Base-by-base conservation (phyloP, 2,888 invertebrate genomes). In the Dasysyrphus tricinctus region DNA sequence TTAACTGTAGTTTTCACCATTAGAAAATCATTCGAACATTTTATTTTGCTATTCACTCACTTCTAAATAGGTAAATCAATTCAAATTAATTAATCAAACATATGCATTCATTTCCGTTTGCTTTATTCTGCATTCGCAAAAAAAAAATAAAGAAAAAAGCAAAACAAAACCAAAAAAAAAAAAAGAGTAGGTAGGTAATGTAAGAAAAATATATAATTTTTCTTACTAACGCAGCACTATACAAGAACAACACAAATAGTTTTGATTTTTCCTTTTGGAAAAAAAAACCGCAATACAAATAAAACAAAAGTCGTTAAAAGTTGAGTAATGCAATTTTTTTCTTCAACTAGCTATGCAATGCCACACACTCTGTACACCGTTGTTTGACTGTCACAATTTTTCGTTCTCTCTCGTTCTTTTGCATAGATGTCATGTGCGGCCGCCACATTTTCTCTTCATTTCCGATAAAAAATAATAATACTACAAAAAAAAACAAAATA, bases 1-100 rank as follows among this genome's bases (percentile, higher is more conserved):
- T 14, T 8, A 49, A 67, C 14, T 49, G 2, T 69, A 56, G 63
- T 63, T 70, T n/a, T 63, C 42, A 51, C 34, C 24, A 56, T n/a
- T 34, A 5, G 24, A 72, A 54, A 51, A 78, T 57, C 16, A 32
- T 57, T 57, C 14, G 14, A 32, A 47, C 14, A n/a, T 14, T 37
- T 56, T 37, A 19, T 14, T 51, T 54, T 16, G 32, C 34, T 63
- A 54, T 67, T 39, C 73, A 86, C 69, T 81, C 81, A 78, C 81
- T 73, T 72, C 49, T 67, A 37, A 39, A 65, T 75, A 29, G 73
- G 70, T 75, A 86, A 86, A 81, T 86, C 81, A 81, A 86, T 86
- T 81, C 78, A 86, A 86, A 81, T 86, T 67, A 80, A 85, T 85
- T 73, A 77, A 85, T 73, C 69, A 86, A 78, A 86, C 57, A 78